Base-by-base conservation (phyloP, 2,888 invertebrate genomes). In the Cyclophora albipunctata region DNA sequence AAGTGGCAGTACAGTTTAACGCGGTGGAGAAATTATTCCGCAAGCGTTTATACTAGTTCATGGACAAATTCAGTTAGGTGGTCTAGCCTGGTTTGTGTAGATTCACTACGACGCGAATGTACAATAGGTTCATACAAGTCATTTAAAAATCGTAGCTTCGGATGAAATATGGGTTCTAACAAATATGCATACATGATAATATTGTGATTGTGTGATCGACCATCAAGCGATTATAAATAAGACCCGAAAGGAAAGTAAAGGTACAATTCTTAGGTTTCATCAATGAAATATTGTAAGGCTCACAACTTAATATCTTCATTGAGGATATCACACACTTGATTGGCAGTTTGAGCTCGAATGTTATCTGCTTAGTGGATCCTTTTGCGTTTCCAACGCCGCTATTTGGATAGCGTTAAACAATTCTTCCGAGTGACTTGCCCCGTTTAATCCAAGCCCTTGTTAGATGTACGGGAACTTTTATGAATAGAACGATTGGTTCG, bases 381-480 rank as follows among this genome's bases (percentile, higher is more conserved):
- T 81, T 80, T 66, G 75, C 63, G 71, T 71, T 66, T 61, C 70
- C 68, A 73, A 74, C 74, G 75, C 79, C 83, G 82, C 78, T 87
- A 79, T 87, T 87, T 87, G 84, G 84, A 72, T 78, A 85, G 86
- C 80, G 87, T 83, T 85, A 87, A 86, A 84, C 81, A 85, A 85
- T 85, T 82, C 78, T 87, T 87, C 84, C 86, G 78, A 83, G 60
- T 73, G 87, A 85, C 78, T 85, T 69, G 69, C 60, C 78, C 67
- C 64, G 63, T 66, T 74, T 79, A 81, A 83, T 80, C 75, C 73
- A 60, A 70, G 64, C 79, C 76, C 80, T 78, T 80, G 77, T 79
- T 71, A 73, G 63, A 73, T 69, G 75, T 72, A 69, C 73, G 72
- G 73, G 67, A 64, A 72, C 67, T 68, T 69, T 63, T 67, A 64